Base-by-base conservation (phyloP, 1,140 invertebrate species). In the Leucophenga varia region DNA sequence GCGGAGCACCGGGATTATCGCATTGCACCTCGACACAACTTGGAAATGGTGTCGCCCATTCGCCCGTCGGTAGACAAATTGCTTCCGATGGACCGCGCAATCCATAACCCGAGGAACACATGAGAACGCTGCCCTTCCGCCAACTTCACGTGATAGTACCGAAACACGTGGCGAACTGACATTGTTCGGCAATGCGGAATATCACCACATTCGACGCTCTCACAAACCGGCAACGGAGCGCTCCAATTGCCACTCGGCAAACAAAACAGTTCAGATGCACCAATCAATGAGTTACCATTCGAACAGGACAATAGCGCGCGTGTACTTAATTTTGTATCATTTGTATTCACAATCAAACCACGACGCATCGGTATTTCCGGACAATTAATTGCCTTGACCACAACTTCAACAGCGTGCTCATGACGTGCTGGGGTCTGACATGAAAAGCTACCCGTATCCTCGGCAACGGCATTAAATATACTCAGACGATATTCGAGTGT, bases 181-280 rank as follows among this genome's bases (percentile, higher is more conserved):
- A 72, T 50, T 73, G 51, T 43, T 76, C 43, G 46, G 57, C 67
- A 79, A n/a, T n/a, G 68, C 28, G 82, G 76, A 40, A 88, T 82
- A 56, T 89, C 86, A 8, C 86, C 86, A 71, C 87, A 89, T 76
- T 88, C 86, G 34, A 89, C 84, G 74, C 88, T 90, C 77, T 90
- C 87, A 74, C 90, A 93, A 37, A 86, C 81, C 9, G 90, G 90
- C 50, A 88, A 77, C 3, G 86, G 84, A 3, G 85, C 81, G 59
- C 86, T 90, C 90, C 90, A 93, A 64, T 89, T 90, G 14, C 89
- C 89, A 40, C 87, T 89, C 7, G 89, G 86, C 14, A 89, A 69
- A 74, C 90, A 93, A 37, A 78, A 76, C 3, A 90, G 79, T 56
- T 86, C 82, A 16, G 83, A 79, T 7, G 85, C 81, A 6, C 90